Base-by-base conservation (phyloP, 30 jellyfish, hydroid and myxozoan genomes). In the Euphysa ruthae region DNA sequence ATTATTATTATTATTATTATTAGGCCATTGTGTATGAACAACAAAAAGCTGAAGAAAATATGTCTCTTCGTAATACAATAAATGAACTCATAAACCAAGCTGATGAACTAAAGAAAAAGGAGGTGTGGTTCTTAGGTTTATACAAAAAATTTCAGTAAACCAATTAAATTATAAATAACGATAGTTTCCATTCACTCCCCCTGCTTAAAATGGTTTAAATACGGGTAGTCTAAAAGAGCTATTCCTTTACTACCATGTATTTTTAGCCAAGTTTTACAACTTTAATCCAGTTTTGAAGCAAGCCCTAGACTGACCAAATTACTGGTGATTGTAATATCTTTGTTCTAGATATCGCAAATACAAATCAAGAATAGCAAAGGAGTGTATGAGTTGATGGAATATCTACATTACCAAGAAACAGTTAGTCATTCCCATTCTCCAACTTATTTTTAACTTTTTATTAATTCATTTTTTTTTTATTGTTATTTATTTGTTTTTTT, bases 1-100 rank as follows among this genome's bases (percentile, higher is more conserved):
- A 38, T 38, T 10, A 38, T 38, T n/a, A 38, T 8, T 13, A 7
- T 51, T 19, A 24, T n/a, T n/a, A n/a, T n/a, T n/a, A n/a, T n/a
- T 38, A 84, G 95, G 89, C 93, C 29, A 52, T 78, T 34, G 86
- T 84, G 31, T 63, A 73, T 43, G 95, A 84, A 46, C 95, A 84
- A 19, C 95, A 84, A 77, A 63, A 77, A 29, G 49, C 93, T 1
- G 77, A 77, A 49, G 95, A 84, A 44, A 91, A 76, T 0, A 35
- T 24, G 16, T 49, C 93, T 13, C 62, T 77, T 54, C 95, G 77
- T 38, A 93, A 84, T 55, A 66, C 93, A 3, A 55, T 84, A 29
- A 72, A 56, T 60, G 71, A 71, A 25, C 43, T 84, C 3, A 49
- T 73, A 25, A 73, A 78, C 30, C 88, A 76, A 19, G 95, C 95